Percentiles rank a stretch among this genome's conserved stretches.
Evolutionary conservation across 2,113 vertebrate species (phyloP).

Genomic region (Aptenodytes patagonicus): DNA sequence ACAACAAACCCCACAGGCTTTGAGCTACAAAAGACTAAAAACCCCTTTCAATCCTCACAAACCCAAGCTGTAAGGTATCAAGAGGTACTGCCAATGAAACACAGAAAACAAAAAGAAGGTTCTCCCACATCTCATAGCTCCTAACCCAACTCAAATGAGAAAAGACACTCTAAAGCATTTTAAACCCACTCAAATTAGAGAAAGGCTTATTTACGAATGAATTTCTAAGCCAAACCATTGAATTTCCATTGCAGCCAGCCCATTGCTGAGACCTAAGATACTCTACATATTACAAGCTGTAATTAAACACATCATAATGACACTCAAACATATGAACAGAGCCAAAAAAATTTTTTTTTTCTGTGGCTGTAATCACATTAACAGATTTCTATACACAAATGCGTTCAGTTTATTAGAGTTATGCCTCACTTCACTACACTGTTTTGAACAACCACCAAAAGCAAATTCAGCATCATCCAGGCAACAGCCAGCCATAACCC

Average conservation of each 20-base stretch:
- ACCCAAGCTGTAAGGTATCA: background rate
- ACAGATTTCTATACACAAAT: background rate
- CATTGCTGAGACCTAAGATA: background rate
- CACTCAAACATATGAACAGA: background rate
- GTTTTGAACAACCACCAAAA: background rate
- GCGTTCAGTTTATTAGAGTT: background rate
- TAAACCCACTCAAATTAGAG: background rate
- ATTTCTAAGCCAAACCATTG: background rate
- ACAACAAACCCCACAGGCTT: background rate
- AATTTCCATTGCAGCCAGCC: background rate
- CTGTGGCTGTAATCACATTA: background rate
- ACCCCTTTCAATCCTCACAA: background rate
- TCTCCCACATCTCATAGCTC: background rate
- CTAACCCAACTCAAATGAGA: background rate
- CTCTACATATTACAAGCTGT: background rate
- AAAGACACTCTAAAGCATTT: background rate
- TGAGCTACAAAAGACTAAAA: background rate
- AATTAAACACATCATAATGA: background rate
- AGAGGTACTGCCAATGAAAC: background rate
- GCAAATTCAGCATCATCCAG: background rate
- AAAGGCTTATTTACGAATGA: background rate
- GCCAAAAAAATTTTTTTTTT: background rate
- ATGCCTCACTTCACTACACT: background rate
- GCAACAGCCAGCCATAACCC: background rate
- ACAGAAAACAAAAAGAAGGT: background rate